Evolutionary conservation across 2,888 invertebrate genomes (phyloP).

Genomic region (Archips xylosteana): DNA sequence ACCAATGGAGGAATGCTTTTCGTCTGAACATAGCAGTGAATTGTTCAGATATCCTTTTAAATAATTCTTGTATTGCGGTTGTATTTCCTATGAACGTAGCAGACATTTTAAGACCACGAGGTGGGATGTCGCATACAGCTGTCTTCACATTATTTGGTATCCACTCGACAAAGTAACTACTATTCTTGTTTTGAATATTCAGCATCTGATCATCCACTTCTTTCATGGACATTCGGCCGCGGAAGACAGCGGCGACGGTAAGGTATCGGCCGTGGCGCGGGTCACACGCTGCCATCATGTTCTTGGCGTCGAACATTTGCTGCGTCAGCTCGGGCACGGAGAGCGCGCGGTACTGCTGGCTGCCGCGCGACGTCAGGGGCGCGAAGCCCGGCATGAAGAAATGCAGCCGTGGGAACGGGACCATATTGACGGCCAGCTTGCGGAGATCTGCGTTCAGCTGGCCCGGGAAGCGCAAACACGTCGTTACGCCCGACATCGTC

Average conservation of each 20-base stretch:
- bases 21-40: constrained; percentile 97
- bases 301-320: constrained; percentile 88
- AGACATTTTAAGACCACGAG: constrained; percentile 92
- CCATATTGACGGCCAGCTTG: constrained; percentile 80
- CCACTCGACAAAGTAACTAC: constrained; percentile 92
- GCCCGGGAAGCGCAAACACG: constrained; percentile 89
- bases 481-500: constrained; percentile 94
- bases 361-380: constrained; percentile 90
- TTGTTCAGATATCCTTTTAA: constrained; percentile 94
- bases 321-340: constrained; percentile 95
- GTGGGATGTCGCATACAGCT: constrained; percentile 93
- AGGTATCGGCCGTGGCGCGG: constrained; percentile 95
- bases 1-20: constrained; percentile 99
- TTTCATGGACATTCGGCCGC: constrained; percentile 97
- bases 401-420: constrained; percentile 88
- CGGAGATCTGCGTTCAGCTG: constrained; percentile 79
- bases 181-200: constrained; percentile 92
- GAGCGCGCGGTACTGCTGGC: constrained; percentile 96
- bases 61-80: constrained; percentile 94
- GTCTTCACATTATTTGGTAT: constrained; percentile 92
- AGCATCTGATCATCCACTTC: constrained; percentile 94
- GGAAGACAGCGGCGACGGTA: constrained; percentile 95
- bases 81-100: constrained; percentile 95
- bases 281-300: constrained; percentile 96
- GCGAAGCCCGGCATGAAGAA: constrained; percentile 87